Conservation (phyloP, 2,797 vertebrate species). For the Tamandua tetradactyla region DNA sequence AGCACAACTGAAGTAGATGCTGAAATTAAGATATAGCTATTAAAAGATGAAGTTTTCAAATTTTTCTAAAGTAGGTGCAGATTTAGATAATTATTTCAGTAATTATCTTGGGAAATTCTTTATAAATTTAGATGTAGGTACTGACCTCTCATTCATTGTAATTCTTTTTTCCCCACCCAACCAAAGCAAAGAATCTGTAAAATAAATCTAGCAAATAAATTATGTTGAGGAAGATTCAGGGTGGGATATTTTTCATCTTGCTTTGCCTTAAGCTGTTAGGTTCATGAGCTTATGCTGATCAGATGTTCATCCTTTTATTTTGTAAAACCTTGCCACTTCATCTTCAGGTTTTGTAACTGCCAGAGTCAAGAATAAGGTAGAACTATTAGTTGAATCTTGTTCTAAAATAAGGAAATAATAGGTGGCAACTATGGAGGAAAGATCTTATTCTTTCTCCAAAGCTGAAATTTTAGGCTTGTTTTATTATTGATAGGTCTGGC, state of each 20-base stretch:
- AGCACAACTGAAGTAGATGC: neutral
- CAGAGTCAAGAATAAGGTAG: neutral
- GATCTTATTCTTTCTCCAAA: neutral
- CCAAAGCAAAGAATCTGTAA: neutral
- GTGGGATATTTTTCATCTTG: neutral
- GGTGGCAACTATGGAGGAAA: neutral
- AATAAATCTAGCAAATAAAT: conserved; percentile 36
- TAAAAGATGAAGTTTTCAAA: neutral
- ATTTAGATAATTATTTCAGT: conserved; percentile 22
- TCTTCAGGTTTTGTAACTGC: conserved; percentile 32
- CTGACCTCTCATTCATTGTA: neutral
- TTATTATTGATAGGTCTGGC: neutral
- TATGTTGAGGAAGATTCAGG: conserved; percentile 18
- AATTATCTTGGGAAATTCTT: conserved; percentile 13
- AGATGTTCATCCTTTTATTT: neutral
- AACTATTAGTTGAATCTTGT: conserved; percentile 15
- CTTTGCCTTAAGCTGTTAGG: neutral
- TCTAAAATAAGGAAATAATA: conserved; percentile 27
- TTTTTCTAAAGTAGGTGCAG: neutral
- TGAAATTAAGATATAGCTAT: neutral
- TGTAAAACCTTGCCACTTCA: neutral
- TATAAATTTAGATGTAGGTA: conserved; percentile 3
- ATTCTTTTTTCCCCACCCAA: neutral
- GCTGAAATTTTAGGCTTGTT: neutral
- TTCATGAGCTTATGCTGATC: conserved; percentile 29